Percentiles rank a stretch among this genome's conserved stretches.
Conservation (phyloP, 1,140 invertebrate species). For the Euwallacea similis region DNA sequence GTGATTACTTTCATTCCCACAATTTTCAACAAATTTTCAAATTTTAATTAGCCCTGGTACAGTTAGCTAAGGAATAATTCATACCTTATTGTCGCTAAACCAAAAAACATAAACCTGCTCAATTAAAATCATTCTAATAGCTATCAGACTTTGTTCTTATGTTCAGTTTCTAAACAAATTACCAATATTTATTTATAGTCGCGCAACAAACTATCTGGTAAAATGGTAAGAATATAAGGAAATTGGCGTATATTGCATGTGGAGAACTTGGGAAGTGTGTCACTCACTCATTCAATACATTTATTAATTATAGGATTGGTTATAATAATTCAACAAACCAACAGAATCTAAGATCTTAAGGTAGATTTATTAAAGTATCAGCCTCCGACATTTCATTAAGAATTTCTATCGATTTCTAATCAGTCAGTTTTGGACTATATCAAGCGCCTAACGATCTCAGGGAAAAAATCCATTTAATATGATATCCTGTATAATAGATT, state of each 20-base stretch:
- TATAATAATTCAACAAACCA: neutral
- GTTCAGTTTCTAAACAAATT: too few relatives aligned
- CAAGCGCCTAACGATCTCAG: too few relatives aligned
- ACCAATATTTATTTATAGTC: too few relatives aligned
- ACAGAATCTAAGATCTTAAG: neutral
- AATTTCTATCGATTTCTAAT: conserved; percentile 3
- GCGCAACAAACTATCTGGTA: too few relatives aligned
- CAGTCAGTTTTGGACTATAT: neutral
- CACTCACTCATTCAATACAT: neutral
- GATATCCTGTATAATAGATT: too few relatives aligned
- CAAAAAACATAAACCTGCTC: too few relatives aligned
- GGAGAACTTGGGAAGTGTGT: conserved; percentile 3
- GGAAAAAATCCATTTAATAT: too few relatives aligned
- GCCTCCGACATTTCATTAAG: neutral
- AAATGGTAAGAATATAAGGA: neutral
- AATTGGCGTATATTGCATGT: conserved; percentile 4
- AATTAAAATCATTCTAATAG: too few relatives aligned
- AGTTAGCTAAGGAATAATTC: neutral
- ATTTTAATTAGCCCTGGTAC: neutral
- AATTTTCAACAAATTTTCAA: conserved; percentile 3
- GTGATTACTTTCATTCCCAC: conserved; percentile 4
- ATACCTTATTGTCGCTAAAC: too few relatives aligned
- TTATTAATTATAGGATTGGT: neutral
- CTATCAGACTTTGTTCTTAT: too few relatives aligned
- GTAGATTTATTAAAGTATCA: neutral